Percentiles rank a stretch among this genome's conserved stretches.
phyloP scores from a whole-genome alignment of 2,113 vertebrate genomes.

The Trachemys scripta region DNA sequence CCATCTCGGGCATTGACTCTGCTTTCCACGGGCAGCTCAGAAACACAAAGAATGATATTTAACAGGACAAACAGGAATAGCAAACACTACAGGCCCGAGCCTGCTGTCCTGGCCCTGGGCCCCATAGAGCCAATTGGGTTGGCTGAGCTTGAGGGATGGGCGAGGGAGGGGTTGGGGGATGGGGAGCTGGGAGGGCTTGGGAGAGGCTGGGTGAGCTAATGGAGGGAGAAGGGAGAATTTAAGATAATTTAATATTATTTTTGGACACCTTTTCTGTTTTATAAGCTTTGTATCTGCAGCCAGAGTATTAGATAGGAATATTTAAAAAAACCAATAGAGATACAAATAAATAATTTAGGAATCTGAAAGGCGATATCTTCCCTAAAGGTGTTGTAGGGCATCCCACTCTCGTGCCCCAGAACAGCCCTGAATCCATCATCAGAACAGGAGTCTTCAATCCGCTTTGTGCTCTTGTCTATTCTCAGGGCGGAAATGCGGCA shows the following conservation, averaged over 20 bases:
- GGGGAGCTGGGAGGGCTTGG: accelerated
- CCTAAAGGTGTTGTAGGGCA: accelerated
- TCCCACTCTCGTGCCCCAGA: accelerated
- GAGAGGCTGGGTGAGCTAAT: accelerated
- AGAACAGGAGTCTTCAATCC: accelerated
- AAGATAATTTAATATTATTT: neutral
- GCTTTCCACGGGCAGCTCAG: neutral
- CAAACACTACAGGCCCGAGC: neutral
- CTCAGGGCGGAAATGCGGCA: neutral
- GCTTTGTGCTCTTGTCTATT: neutral
- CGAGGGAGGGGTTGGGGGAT: neutral
- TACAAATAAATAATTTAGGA: neutral
- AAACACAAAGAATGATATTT: neutral
- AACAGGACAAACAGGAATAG: neutral
- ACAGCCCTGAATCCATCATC: neutral
- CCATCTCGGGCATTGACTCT: neutral
- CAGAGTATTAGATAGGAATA: neutral
- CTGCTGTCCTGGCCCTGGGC: neutral
- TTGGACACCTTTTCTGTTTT: neutral
- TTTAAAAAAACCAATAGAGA: neutral
- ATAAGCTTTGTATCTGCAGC: neutral
- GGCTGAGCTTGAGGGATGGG: neutral
- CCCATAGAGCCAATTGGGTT: neutral
- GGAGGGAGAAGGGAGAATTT: neutral
- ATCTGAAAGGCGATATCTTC: neutral